phyloP scores from a whole-genome alignment of 2,888 invertebrate genomes.

The Machimus atricapillus region DNA sequence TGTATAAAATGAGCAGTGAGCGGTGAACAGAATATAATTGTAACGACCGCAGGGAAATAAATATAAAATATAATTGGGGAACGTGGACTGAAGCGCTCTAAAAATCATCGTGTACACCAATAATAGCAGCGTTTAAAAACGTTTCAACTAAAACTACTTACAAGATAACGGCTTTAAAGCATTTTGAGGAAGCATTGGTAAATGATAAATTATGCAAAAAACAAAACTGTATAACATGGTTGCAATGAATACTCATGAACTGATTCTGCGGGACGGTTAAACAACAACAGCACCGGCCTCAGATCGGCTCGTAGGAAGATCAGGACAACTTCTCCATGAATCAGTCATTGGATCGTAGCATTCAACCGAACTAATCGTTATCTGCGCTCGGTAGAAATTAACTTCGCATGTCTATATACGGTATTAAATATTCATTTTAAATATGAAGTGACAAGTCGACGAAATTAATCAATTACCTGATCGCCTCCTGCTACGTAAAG shows the following conservation, averaged over 20 bases:
- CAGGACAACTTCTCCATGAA: conserved; percentile 79
- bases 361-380: conserved; percentile 83
- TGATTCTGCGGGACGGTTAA: conserved; percentile 58
- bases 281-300: conserved; percentile 87
- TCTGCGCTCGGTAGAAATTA: conserved; percentile 84
- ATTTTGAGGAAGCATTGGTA: neutral
- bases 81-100: neutral
- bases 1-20: neutral
- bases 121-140: neutral
- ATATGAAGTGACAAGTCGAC: neutral
- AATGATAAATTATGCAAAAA: neutral
- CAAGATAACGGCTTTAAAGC: neutral
- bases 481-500: conserved; percentile 87
- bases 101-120: neutral
- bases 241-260: neutral
- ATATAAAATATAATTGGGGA: neutral
- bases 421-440: neutral
- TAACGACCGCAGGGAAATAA: neutral
- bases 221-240: neutral
- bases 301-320: conserved; percentile 82
- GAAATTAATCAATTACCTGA: conserved; percentile 61
- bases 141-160: neutral
- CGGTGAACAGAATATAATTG: neutral
- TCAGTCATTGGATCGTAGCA: conserved; percentile 81
- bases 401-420: conserved; percentile 70